These are phyloP conservation scores for Belonocnema kinseyi DNA, from an alignment of 1,140 invertebrate species.

Conservation along the genomic window DNA sequence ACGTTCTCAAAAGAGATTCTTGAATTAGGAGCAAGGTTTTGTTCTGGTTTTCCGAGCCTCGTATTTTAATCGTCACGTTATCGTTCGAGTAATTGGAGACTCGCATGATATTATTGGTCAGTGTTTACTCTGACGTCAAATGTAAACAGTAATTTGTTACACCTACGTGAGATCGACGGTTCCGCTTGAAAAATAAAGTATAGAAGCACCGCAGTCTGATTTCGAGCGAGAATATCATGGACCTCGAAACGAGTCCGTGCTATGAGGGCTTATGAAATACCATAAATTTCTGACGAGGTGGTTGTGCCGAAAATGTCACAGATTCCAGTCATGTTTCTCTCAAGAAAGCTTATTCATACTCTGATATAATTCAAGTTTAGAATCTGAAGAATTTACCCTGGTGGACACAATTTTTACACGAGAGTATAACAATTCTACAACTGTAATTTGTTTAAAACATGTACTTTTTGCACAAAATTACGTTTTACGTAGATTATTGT, in stretches of 20 bases:
- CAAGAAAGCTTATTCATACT: background rate
- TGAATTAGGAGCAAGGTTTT: background rate
- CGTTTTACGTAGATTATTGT: too few relatives aligned
- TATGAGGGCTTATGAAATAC: conserved; percentile 12
- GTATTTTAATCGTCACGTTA: background rate
- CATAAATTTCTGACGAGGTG: conserved; percentile 18
- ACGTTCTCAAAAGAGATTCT: conserved; percentile 34
- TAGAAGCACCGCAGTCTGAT: background rate
- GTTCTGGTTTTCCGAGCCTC: background rate
- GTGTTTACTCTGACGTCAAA: conserved; percentile 47
- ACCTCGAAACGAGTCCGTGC: conserved; percentile 4
- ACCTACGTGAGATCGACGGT: background rate
- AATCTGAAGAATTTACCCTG: background rate
- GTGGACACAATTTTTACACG: too few relatives aligned
- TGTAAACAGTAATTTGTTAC: conserved; percentile 40
- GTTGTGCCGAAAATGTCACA: conserved; percentile 10
- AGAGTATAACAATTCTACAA: too few relatives aligned
- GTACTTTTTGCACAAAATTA: too few relatives aligned
- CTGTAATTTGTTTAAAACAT: too few relatives aligned
- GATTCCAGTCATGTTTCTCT: conserved; percentile 9
- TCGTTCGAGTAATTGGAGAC: background rate
- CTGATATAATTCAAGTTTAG: background rate
- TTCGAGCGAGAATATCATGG: conserved; percentile 1
- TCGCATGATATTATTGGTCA: background rate
- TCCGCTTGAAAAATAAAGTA: conserved; percentile 9